These are phyloP conservation scores for Ormyrus pomaceus DNA, from an alignment of 2,888 invertebrate genomes.

Conservation along the genomic window DNA sequence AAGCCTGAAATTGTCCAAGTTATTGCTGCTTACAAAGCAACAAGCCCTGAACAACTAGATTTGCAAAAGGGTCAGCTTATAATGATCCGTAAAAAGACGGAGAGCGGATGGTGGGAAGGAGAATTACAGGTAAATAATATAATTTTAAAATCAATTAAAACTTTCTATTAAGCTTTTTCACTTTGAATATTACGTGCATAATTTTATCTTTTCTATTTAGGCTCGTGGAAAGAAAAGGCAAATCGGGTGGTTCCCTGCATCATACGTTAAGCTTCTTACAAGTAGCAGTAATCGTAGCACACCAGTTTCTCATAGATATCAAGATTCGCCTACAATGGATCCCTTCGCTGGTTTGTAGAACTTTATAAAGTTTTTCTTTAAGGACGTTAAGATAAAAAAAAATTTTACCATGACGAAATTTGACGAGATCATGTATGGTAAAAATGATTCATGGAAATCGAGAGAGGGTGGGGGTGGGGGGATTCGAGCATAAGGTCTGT, in stretches of 20 bases:
- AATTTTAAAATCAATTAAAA: neutral
- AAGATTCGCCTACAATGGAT: constrained; percentile 68
- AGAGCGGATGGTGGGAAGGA: constrained; percentile 99
- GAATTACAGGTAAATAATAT: constrained; percentile 86
- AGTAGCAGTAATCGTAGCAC: constrained; percentile 74
- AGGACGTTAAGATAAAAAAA: no score
- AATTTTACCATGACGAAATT: no score
- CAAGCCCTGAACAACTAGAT: constrained; percentile 93
- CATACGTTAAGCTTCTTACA: constrained; percentile 88
- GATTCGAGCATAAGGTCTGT: no score
- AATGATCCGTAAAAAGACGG: constrained; percentile 97
- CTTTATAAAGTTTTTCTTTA: neutral
- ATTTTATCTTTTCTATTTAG: constrained; percentile 64
- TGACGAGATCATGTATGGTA: no score
- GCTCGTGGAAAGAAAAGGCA: constrained; percentile 89
- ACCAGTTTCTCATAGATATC: constrained; percentile 73
- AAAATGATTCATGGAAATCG: no score
- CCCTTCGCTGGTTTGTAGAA: constrained; percentile 51
- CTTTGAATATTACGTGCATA: neutral
- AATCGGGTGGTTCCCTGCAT: constrained; percentile 99
- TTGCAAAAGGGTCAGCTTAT: constrained; percentile 94
- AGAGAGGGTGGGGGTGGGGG: no score
- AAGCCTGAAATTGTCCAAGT: constrained; percentile 96
- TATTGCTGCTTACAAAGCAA: constrained; percentile 94
- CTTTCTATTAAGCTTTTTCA: neutral